phyloP scores from a whole-genome alignment of 2,888 invertebrate genomes.

The Cremastinae sp. region DNA sequence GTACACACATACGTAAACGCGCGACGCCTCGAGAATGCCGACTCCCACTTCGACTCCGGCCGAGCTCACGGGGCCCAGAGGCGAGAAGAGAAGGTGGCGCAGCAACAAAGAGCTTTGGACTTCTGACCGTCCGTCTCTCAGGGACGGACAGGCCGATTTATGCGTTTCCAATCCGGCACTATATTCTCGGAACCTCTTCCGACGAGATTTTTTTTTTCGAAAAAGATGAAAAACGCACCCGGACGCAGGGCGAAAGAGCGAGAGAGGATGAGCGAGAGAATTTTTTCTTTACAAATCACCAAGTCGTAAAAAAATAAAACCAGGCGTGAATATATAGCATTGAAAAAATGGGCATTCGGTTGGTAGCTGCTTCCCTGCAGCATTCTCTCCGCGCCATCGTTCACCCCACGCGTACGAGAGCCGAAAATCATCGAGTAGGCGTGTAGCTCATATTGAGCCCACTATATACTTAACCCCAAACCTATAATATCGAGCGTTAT shows the following conservation, averaged over 20 bases:
- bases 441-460: conserved; percentile 21
- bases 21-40: not conserved
- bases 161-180: conserved; percentile 33
- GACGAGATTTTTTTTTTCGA: conserved; percentile 21
- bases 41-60: conserved; percentile 64
- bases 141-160: conserved; percentile 66
- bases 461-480: conserved; percentile 44
- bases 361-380: conserved; percentile 65
- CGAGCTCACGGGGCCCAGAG: conserved; percentile 71
- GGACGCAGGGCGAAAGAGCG: not conserved
- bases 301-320: not conserved
- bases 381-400: conserved; percentile 68
- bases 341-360: not conserved
- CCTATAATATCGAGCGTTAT: conserved; percentile 41
- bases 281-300: not conserved
- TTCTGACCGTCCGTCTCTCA: conserved; percentile 72
- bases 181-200: conserved; percentile 13
- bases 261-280: not conserved
- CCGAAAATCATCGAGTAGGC: conserved; percentile 50
- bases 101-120: conserved; percentile 78
- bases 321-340: not conserved
- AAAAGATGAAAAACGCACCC: not conserved
- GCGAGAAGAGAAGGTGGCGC: conserved; percentile 78
- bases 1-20: conserved; percentile 9
- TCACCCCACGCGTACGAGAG: conserved; percentile 69